Evolutionary conservation across 2,888 invertebrate genomes (phyloP), one percentile per base, ranked within the genome.

Genomic region (Cylloceria caligata): DNA sequence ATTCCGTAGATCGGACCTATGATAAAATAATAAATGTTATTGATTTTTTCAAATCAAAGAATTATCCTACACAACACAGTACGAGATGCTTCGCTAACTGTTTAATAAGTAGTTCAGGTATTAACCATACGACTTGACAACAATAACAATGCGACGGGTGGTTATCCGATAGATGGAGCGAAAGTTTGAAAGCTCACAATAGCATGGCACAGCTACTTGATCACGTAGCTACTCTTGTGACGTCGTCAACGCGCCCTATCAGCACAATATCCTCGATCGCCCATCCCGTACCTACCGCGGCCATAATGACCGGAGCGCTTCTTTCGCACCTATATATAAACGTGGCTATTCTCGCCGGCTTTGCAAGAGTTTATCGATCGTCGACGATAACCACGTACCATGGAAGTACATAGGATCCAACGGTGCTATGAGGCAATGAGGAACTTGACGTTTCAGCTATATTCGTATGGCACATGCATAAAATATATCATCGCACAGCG

Each of bases 1-100:
- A 84, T 3, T 34, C 89, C 90, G 76, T 88, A 89, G 13, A 75
- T 6, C 3, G 85, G 42, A 84, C 47, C 91, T 92, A 71, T 79
- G 68, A 80, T 60, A 64, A 72, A 78, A 39, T 73, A 34, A 72
- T 39, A 60, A 42, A 71, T 21, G 30, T 39, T 19, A 60, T 75
- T n/a, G 30, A 75, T 65, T 34, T 4, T 42, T 34, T 11, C n/a
- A 0, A 1, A 3, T 24, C 24, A 7, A 21, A 24, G 21, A 45
- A 13, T 21, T 21, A 3, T 3, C 9, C 24, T 9, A 2, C 13
- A 9, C n/a, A 24, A 9, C n/a, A 13, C 11, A 24, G 52, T 24
- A 24, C 9, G 3, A 9, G 52, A 21, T 1, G 24, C 34, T 60
- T 60, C 60, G 19, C 60, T 60, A 60, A 60, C 60, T 60, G 60